Conservation (phyloP, 2,113 vertebrate species). For the Trogon melanurus region DNA sequence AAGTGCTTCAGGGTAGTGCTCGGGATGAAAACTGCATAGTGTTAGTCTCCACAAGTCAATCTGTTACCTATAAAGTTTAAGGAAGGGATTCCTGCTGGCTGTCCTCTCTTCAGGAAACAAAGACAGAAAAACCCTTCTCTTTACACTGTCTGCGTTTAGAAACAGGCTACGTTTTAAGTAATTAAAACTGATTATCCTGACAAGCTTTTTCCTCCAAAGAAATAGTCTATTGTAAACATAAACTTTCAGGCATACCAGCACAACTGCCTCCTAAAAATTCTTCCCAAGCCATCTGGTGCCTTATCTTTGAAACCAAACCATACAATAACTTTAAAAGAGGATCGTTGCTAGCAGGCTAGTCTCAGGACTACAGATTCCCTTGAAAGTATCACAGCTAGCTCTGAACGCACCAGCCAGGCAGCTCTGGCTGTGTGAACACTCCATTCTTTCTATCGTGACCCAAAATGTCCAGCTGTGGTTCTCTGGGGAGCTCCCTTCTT, state of each 20-base stretch:
- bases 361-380: neutral
- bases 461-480: neutral
- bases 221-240: constrained; percentile 46
- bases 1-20: neutral
- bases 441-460: neutral
- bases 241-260: constrained; percentile 51
- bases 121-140: neutral
- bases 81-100: neutral
- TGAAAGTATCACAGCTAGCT: neutral
- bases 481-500: neutral
- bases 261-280: constrained; percentile 67
- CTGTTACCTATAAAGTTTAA: neutral
- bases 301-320: constrained; percentile 62
- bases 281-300: constrained; percentile 69
- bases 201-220: constrained; percentile 54
- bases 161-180: constrained; percentile 50
- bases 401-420: neutral
- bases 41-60: neutral
- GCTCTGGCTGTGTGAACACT: neutral
- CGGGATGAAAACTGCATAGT: neutral
- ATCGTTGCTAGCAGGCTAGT: constrained; percentile 1
- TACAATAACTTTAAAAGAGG: constrained; percentile 64
- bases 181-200: constrained; percentile 44
- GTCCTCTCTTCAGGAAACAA: neutral
- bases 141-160: constrained; percentile 34